Evolutionary conservation across 2,888 invertebrate genomes (phyloP).

Genomic region (Lithosia quadra): DNA sequence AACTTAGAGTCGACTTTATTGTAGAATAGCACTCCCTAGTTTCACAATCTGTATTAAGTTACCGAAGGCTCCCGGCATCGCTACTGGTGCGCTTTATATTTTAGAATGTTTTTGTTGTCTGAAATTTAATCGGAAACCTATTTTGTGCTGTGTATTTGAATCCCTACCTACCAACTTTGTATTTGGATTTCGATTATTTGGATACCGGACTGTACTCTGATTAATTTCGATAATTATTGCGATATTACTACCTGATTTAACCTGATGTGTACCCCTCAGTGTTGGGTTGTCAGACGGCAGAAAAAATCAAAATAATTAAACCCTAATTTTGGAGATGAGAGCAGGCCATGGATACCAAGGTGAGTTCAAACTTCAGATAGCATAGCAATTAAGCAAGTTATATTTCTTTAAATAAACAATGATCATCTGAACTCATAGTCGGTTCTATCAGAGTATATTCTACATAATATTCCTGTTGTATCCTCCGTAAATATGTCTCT

Average conservation of each 20-base stretch:
- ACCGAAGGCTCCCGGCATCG: constrained; percentile 62
- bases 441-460: neutral
- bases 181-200: no score
- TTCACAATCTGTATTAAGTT: constrained; percentile 66
- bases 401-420: neutral
- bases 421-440: neutral
- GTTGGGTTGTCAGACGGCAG: no score
- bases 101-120: constrained; percentile 60
- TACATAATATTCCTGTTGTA: neutral
- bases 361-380: no score
- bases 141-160: constrained; percentile 50
- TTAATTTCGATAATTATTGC: no score
- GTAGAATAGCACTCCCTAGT: constrained; percentile 50
- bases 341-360: no score
- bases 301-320: no score
- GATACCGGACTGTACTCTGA: neutral
- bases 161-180: constrained; percentile 20
- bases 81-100: constrained; percentile 60
- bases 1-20: constrained; percentile 67
- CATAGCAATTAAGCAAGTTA: neutral
- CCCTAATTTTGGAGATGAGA: no score
- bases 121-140: constrained; percentile 64
- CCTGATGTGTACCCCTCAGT: no score
- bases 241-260: no score
- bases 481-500: constrained; percentile 23